These are phyloP conservation scores for Gasterosteus aculeatus DNA, from an alignment of 2,113 vertebrate genomes.

Conservation along the genomic window DNA sequence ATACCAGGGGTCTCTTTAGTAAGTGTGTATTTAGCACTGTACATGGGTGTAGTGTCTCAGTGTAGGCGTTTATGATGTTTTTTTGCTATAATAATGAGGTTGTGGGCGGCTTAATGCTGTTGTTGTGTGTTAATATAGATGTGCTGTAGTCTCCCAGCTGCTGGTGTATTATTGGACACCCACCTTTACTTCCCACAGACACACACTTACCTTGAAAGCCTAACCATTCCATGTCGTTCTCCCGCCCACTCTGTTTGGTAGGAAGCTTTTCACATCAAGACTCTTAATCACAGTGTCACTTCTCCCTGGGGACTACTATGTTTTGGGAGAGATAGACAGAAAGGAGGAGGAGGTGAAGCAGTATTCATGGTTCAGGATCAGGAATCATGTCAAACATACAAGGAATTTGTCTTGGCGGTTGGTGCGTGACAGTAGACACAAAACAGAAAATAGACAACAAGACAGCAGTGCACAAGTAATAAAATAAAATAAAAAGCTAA, in stretches of 20 bases:
- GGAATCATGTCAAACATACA: too few species aligned
- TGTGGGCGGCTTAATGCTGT: conserved; percentile 23
- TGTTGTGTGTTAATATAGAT: conserved; percentile 11
- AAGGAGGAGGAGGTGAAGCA: conserved; percentile 14
- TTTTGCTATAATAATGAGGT: conserved; percentile 23
- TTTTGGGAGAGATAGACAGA: conserved; percentile 6
- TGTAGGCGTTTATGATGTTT: conserved; percentile 18
- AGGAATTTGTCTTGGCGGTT: too few species aligned
- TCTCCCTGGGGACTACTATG: conserved; percentile 46
- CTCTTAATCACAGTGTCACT: conserved; percentile 52
- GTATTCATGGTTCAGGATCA: conserved; percentile 23
- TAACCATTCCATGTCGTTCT: conserved; percentile 27
- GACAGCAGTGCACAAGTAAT: too few species aligned
- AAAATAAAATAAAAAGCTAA: too few species aligned
- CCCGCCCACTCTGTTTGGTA: conserved; percentile 29
- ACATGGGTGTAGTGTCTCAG: background rate
- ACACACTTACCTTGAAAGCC: conserved; percentile 13
- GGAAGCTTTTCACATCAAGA: conserved; percentile 47
- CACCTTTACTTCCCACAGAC: conserved; percentile 12
- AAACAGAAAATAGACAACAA: too few species aligned
- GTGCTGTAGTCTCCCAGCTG: conserved; percentile 8
- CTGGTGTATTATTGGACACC: conserved; percentile 17
- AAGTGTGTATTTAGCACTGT: background rate
- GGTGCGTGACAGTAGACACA: too few species aligned
- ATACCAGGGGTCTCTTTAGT: background rate